These are phyloP conservation scores for Oophaga sylvatica DNA, from an alignment of 2,797 vertebrate genomes.

Conservation along the genomic window DNA sequence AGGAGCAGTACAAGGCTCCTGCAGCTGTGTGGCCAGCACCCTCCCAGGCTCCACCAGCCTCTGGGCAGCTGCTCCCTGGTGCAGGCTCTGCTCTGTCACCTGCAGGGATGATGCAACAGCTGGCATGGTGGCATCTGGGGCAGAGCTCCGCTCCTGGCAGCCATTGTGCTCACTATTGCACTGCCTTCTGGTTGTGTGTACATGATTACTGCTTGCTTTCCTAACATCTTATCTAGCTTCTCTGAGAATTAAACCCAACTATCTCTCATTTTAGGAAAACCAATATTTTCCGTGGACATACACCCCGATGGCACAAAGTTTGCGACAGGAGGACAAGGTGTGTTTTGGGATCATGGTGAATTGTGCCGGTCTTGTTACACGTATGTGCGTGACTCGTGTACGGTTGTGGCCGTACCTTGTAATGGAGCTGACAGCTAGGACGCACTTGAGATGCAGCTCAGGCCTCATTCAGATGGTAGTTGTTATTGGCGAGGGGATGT, in stretches of 20 bases:
- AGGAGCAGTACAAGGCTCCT: neutral
- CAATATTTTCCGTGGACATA: slow-evolving; percentile 98
- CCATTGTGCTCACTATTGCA: neutral
- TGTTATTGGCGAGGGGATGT: too few relatives aligned
- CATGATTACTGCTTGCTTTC: neutral
- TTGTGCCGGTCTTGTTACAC: neutral
- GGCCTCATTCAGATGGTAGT: too few relatives aligned
- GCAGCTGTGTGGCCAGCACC: neutral
- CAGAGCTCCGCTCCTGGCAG: neutral
- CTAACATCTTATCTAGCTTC: neutral
- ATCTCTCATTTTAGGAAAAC: slow-evolving; percentile 82
- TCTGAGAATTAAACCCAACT: neutral
- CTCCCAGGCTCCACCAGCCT: too few relatives aligned
- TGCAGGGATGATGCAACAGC: slow-evolving; percentile 26
- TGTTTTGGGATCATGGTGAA: slow-evolving; percentile 32
- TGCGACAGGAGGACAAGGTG: slow-evolving; percentile 97
- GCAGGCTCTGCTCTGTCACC: neutral
- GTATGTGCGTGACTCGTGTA: neutral
- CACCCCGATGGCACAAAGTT: slow-evolving; percentile 98
- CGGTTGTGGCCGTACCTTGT: neutral
- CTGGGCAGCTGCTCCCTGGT: neutral
- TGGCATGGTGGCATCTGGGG: neutral
- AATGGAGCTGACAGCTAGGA: too few relatives aligned
- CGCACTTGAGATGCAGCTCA: too few relatives aligned
- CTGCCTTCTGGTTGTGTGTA: too few relatives aligned